Percentiles rank a stretch among this genome's conserved stretches.
Conservation (phyloP, 2,888 invertebrate genomes). For the Hirtodrosophila alboralis region DNA sequence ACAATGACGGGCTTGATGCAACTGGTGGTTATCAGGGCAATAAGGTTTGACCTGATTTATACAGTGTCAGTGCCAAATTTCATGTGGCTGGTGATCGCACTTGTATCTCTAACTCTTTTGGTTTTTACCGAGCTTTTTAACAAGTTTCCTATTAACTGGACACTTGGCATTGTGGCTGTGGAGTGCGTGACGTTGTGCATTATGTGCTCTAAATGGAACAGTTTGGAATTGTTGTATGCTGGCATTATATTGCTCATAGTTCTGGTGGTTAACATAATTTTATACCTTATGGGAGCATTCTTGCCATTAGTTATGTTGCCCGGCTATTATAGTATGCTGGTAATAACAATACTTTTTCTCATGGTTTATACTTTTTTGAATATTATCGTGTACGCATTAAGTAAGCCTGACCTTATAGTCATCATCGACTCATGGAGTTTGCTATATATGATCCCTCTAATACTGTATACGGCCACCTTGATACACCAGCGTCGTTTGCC, state of each 20-base stretch:
- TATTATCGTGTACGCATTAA: conserved; percentile 5
- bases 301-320: conserved; percentile 41
- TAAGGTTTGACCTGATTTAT: neutral
- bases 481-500: conserved; percentile 39
- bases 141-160: conserved; percentile 46
- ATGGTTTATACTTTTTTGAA: conserved; percentile 14
- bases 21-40: conserved; percentile 3
- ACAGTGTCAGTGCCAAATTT: conserved; percentile 18
- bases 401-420: neutral
- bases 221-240: neutral
- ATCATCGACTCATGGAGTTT: conserved; percentile 18
- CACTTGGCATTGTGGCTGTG: conserved; percentile 23
- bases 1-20: conserved; percentile 10
- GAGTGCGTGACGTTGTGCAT: conserved; percentile 31
- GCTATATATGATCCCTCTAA: conserved; percentile 2
- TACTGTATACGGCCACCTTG: conserved; percentile 33
- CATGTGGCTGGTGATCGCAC: conserved; percentile 33
- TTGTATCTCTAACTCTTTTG: conserved; percentile 26
- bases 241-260: neutral
- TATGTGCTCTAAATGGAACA: conserved; percentile 23
- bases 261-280: neutral
- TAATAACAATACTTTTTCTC: conserved; percentile 13
- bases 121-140: conserved; percentile 16
- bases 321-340: conserved; percentile 15
- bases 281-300: conserved; percentile 21